Percentiles rank a stretch among this genome's conserved stretches.
Evolutionary conservation across 2,888 invertebrate species (phyloP).

Genomic region (Macaria liturata): DNA sequence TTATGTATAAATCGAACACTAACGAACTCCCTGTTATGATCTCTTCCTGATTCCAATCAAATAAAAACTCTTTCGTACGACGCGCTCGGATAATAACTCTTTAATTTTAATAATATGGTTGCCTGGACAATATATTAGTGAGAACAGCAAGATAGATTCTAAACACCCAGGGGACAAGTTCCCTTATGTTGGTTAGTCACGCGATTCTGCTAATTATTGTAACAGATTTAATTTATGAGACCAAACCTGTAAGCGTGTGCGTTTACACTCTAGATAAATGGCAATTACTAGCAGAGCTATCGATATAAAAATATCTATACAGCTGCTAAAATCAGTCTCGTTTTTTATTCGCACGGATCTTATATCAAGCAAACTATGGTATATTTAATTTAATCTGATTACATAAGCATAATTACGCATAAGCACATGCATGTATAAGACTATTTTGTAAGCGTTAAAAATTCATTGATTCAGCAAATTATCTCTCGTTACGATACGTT

Average conservation of each 20-base stretch:
- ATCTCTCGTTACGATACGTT: slow-evolving; percentile 11
- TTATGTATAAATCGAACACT: no score
- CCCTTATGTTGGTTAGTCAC: slow-evolving; percentile 70
- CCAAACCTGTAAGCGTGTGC: slow-evolving; percentile 5
- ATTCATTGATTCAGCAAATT: slow-evolving; percentile 11
- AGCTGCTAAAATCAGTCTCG: no score
- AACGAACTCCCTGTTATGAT: no score
- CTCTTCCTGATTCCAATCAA: no score
- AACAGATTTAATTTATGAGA: slow-evolving; percentile 66
- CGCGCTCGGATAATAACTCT: no score
- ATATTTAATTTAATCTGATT: no score
- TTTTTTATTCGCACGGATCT: no score
- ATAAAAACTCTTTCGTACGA: no score
- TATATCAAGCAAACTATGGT: no score
- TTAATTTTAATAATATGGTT: background rate
- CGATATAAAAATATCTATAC: background rate
- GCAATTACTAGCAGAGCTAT: slow-evolving; percentile 3
- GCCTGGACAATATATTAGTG: slow-evolving; percentile 27
- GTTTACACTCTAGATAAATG: slow-evolving; percentile 1
- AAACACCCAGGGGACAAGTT: slow-evolving; percentile 69
- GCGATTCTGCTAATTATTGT: slow-evolving; percentile 73
- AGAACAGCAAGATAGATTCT: slow-evolving; percentile 47
- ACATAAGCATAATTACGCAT: no score
- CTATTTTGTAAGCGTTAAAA: background rate
- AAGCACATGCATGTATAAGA: no score